A percentile compares a stretch with the other conserved stretches of the same genome.
These are phyloP conservation scores for Bugulina stolonifera DNA, from an alignment of 2,888 invertebrate species.

Conservation along the genomic window DNA sequence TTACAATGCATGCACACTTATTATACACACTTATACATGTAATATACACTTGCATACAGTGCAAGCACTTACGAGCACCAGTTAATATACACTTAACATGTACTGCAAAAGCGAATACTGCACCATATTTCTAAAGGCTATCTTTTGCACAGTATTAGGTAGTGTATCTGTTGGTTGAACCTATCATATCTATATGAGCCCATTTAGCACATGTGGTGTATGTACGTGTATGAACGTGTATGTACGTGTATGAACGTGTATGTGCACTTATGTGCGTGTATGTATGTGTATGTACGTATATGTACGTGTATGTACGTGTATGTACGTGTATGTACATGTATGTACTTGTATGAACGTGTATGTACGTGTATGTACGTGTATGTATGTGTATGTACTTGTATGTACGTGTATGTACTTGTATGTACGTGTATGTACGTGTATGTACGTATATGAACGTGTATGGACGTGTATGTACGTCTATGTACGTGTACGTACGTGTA, in stretches of 20 bases:
- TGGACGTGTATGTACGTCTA: not conserved
- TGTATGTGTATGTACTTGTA: not conserved
- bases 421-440: not conserved
- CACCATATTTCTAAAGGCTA: too few relatives aligned
- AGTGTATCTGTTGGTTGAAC: too few relatives aligned
- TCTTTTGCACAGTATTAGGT: too few relatives aligned
- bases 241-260: not conserved
- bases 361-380: not conserved
- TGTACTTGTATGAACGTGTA: not conserved
- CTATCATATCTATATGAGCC: too few relatives aligned
- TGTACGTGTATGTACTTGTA: not conserved
- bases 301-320: not conserved
- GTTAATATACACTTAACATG: too few relatives aligned
- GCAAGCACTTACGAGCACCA: too few relatives aligned
- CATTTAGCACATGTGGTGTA: too few relatives aligned
- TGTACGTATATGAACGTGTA: not conserved
- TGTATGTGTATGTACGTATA: not conserved
- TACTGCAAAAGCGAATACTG: too few relatives aligned
- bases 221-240: not conserved
- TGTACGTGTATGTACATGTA: not conserved
- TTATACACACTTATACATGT: too few relatives aligned
- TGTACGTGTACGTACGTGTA: not conserved
- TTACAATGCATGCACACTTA: too few relatives aligned
- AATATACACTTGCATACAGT: too few relatives aligned
- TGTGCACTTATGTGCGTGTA: not conserved